Conservation (phyloP, 2,113 vertebrate species). For the Xiphophorus hellerii region DNA sequence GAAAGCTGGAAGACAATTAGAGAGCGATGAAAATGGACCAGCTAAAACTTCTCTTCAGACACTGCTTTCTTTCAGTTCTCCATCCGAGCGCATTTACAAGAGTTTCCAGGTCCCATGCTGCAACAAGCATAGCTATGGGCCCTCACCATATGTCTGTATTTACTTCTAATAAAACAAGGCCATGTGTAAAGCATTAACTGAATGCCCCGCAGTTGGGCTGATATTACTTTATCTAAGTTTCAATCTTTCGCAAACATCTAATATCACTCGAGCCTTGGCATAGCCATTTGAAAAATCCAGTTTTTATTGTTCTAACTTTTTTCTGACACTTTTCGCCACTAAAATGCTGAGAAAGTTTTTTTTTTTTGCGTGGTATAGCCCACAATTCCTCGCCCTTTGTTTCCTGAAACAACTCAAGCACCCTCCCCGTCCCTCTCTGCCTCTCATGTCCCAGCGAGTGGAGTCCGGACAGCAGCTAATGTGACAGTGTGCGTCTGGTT, state of each 20-base stretch:
- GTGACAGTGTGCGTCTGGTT: constrained; percentile 65
- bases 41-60: constrained; percentile 64
- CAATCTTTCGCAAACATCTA: constrained; percentile 39
- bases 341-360: constrained; percentile 40
- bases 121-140: constrained; percentile 49
- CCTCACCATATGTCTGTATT: constrained; percentile 64
- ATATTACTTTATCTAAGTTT: constrained; percentile 39
- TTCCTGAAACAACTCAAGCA: constrained; percentile 56
- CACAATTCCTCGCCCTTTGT: constrained; percentile 59
- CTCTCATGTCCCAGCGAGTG: constrained; percentile 52
- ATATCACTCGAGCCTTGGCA: constrained; percentile 24
- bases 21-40: constrained; percentile 76
- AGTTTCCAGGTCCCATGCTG: constrained; percentile 54
- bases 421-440: constrained; percentile 23
- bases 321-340: constrained; percentile 18
- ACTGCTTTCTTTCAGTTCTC: constrained; percentile 68
- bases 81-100: constrained; percentile 54
- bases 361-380: constrained; percentile 39
- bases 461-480: constrained; percentile 56
- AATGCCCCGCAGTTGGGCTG: constrained; percentile 47
- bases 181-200: constrained; percentile 59
- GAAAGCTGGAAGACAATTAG: constrained; percentile 81
- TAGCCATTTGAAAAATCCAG: constrained; percentile 25
- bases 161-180: constrained; percentile 68
- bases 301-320: constrained; percentile 38